Evolutionary conservation across 2,888 invertebrate genomes (phyloP).

Genomic region (Drosophila maculinotata): DNA sequence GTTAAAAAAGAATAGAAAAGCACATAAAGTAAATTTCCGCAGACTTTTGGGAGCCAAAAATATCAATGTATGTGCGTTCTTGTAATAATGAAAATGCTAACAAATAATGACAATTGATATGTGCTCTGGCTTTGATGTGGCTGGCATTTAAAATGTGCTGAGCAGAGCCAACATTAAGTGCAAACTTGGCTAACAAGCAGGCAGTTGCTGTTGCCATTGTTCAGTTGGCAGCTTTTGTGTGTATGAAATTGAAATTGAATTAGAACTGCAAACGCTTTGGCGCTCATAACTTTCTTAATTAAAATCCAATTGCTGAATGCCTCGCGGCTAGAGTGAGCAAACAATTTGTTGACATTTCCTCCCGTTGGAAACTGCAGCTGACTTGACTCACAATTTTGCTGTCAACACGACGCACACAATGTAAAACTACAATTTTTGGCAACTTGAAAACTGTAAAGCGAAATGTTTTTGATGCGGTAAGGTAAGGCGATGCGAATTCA

Average conservation of each 20-base stretch:
- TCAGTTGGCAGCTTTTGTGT: constrained; percentile 24
- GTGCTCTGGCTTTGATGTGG: constrained; percentile 59
- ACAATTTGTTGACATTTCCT: constrained; percentile 43
- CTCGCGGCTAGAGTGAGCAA: constrained; percentile 38
- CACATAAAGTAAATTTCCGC: not conserved
- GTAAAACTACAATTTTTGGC: constrained; percentile 37
- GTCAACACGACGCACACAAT: constrained; percentile 51
- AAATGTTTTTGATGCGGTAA: constrained; percentile 30
- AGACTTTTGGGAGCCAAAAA: constrained; percentile 46
- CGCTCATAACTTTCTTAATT: constrained; percentile 71
- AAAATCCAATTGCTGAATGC: constrained; percentile 71
- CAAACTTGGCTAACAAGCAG: constrained; percentile 32
- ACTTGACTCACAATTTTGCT: constrained; percentile 29
- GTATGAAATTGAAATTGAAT: constrained; percentile 46
- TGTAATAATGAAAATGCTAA: constrained; percentile 40
- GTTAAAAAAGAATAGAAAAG: not conserved
- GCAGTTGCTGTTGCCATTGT: constrained; percentile 17
- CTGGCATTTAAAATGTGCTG: constrained; percentile 7
- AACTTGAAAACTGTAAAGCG: constrained; percentile 43
- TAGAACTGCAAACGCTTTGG: constrained; percentile 50
- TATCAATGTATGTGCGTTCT: constrained; percentile 11
- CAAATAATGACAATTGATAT: constrained; percentile 68
- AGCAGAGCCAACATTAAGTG: constrained; percentile 4
- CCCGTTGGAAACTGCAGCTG: not conserved
- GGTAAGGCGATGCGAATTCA: constrained; percentile 33